Evolutionary conservation across 2,888 invertebrate genomes (phyloP).

Genomic region (Alloscopus bannaensis): DNA sequence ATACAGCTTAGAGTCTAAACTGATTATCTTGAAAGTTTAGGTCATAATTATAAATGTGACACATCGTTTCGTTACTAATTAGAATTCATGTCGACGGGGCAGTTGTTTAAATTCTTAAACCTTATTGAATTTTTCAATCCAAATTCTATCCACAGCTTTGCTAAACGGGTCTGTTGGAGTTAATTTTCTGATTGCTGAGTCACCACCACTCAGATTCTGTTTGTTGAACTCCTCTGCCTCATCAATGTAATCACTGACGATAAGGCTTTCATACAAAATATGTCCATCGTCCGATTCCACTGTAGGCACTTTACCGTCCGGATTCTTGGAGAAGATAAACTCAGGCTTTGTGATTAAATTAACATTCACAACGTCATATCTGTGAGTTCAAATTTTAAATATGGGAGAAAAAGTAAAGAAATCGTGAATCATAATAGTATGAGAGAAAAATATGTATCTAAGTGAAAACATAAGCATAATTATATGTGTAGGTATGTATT

Average conservation of each 20-base stretch:
- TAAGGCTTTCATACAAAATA: conserved; percentile 78
- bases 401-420: too few species aligned
- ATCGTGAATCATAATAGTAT: too few species aligned
- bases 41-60: not conserved
- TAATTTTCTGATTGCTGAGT: conserved; percentile 78
- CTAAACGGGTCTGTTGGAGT: conserved; percentile 78
- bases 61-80: too few species aligned
- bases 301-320: conserved; percentile 77
- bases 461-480: too few species aligned
- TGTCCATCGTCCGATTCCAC: conserved; percentile 76
- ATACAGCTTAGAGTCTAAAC: conserved; percentile 39
- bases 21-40: conserved; percentile 26
- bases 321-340: conserved; percentile 77
- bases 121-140: conserved; percentile 81
- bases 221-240: conserved; percentile 76
- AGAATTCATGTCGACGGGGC: too few species aligned
- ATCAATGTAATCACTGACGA: conserved; percentile 79
- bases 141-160: conserved; percentile 84
- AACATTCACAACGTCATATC: conserved; percentile 77
- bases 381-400: conserved; percentile 68
- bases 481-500: too few species aligned
- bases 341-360: conserved; percentile 77
- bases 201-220: conserved; percentile 25
- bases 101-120: conserved; percentile 73
- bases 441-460: too few species aligned